A percentile compares a stretch with the other conserved stretches of the same genome.
These are phyloP conservation scores for Callosobruchus maculatus DNA, from an alignment of 2,888 invertebrate genomes.

Conservation along the genomic window DNA sequence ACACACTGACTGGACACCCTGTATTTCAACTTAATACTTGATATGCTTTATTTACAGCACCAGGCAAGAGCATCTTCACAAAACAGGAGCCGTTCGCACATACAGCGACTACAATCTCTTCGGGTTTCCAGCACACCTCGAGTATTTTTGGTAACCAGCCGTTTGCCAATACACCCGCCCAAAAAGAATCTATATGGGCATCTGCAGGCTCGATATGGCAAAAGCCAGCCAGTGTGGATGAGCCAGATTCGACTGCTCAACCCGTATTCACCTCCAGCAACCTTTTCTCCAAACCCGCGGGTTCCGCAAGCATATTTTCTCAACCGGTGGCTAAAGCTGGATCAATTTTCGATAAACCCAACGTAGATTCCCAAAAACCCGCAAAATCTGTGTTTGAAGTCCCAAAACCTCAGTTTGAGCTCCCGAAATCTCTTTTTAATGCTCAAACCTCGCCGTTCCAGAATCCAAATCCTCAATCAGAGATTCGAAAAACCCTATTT, in stretches of 20 bases:
- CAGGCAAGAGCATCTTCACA: background rate
- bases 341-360: background rate
- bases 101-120: background rate
- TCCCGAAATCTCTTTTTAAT: background rate
- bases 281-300: background rate
- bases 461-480: background rate
- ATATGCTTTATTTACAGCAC: background rate
- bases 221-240: background rate
- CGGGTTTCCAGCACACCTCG: background rate
- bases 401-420: background rate
- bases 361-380: background rate
- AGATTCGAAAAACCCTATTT: background rate
- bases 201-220: background rate
- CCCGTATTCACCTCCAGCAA: background rate
- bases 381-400: no score
- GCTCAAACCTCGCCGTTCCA: background rate
- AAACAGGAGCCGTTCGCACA: background rate
- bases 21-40: no score
- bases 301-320: conserved; percentile 1
- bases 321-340: background rate
- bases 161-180: background rate
- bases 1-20: no score
- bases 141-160: background rate
- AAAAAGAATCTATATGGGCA: background rate
- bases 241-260: background rate